Evolutionary conservation across 2,888 invertebrate genomes (phyloP).

Genomic region (Gortyna flavago): DNA sequence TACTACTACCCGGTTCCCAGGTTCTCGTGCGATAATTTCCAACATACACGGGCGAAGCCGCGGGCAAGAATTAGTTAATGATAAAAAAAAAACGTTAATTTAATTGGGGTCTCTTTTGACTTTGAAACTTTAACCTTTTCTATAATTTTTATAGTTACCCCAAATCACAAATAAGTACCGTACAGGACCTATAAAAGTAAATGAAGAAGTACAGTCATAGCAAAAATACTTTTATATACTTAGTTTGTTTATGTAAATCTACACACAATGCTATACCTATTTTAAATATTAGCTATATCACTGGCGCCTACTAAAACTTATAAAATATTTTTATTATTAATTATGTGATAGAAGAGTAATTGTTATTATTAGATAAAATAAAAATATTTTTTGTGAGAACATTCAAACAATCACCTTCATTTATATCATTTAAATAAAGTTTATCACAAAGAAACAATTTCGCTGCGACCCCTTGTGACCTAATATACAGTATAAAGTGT

Average conservation of each 20-base stretch:
- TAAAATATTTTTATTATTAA: not conserved
- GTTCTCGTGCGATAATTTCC: no score
- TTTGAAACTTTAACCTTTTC: no score
- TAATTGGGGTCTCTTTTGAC: not conserved
- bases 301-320: not conserved
- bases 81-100: no score
- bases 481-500: conserved; percentile 11
- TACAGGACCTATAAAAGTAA: not conserved
- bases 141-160: no score
- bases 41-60: no score
- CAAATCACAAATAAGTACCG: no score
- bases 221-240: not conserved
- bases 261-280: not conserved
- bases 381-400: not conserved
- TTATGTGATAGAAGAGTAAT: not conserved
- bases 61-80: no score
- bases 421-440: conserved; percentile 11
- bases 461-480: conserved; percentile 25
- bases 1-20: no score
- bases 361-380: not conserved
- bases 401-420: not conserved
- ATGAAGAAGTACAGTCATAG: not conserved
- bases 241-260: not conserved
- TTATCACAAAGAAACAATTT: conserved; percentile 50
- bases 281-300: not conserved